These are phyloP conservation scores for Amia ocellicauda DNA, from an alignment of 2,113 vertebrate genomes.

Conservation along the genomic window DNA sequence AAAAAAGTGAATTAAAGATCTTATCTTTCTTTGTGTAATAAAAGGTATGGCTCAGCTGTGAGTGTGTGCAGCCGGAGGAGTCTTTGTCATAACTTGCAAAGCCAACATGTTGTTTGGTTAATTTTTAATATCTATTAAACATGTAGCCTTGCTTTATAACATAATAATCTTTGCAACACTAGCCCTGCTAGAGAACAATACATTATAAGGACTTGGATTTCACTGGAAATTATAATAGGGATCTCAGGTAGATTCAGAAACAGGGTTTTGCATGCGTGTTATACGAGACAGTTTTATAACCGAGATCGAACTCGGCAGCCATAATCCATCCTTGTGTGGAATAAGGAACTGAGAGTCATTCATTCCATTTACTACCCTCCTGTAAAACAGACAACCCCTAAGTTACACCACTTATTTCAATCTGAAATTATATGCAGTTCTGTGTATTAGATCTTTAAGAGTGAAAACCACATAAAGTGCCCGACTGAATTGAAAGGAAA, in stretches of 20 bases:
- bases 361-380: too few relatives aligned
- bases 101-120: background rate
- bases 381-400: too few relatives aligned
- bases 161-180: background rate
- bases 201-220: background rate
- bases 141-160: background rate
- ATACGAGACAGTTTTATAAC: background rate
- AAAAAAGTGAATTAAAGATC: constrained; percentile 64
- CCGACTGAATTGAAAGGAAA: too few relatives aligned
- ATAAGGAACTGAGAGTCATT: too few relatives aligned
- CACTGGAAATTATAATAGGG: background rate
- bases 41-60: background rate
- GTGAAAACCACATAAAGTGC: too few relatives aligned
- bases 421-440: too few relatives aligned
- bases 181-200: background rate
- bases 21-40: constrained; percentile 39
- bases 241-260: background rate
- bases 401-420: too few relatives aligned
- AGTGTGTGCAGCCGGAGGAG: constrained; percentile 39
- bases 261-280: background rate
- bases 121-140: background rate
- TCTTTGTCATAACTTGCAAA: background rate
- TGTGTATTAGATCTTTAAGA: too few relatives aligned
- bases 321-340: background rate
- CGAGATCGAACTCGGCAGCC: background rate